Evolutionary conservation across 2,113 vertebrate species (phyloP).

Genomic region (Uropsilus gracilis): DNA sequence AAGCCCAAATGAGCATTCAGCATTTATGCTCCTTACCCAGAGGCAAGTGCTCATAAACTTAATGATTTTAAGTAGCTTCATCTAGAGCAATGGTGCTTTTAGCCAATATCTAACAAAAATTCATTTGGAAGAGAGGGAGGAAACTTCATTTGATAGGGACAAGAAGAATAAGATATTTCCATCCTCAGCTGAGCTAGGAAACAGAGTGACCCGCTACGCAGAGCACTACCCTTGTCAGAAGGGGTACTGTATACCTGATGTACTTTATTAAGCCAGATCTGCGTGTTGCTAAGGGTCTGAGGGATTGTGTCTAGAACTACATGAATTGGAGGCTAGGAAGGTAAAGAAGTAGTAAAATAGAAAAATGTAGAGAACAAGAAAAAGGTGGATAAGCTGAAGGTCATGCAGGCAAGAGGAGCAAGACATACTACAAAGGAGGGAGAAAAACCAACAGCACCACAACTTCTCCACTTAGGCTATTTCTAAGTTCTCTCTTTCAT

Average conservation of each 20-base stretch:
- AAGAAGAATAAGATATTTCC: background rate
- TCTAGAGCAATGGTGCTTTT: constrained; percentile 82
- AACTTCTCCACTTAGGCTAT: background rate
- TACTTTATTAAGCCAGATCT: background rate
- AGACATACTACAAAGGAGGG: background rate
- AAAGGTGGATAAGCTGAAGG: background rate
- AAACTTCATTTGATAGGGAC: constrained; percentile 56
- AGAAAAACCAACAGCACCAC: background rate
- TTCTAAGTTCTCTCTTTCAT: background rate
- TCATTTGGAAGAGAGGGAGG: constrained; percentile 77
- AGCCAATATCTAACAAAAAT: constrained; percentile 80
- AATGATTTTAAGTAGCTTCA: constrained; percentile 79
- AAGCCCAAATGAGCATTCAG: constrained; percentile 74
- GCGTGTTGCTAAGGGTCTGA: fast-evolving
- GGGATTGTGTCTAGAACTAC: background rate
- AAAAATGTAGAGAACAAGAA: background rate
- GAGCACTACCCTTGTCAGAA: background rate
- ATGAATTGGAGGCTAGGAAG: background rate
- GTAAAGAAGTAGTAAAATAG: background rate
- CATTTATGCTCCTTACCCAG: constrained; percentile 82
- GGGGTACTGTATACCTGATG: background rate
- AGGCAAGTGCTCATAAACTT: constrained; percentile 79
- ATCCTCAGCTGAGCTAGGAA: background rate
- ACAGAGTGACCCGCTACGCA: background rate
- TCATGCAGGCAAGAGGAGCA: background rate